These are phyloP conservation scores for Ypsolopha scabrella DNA, from an alignment of 2,888 invertebrate species.

Conservation along the genomic window DNA sequence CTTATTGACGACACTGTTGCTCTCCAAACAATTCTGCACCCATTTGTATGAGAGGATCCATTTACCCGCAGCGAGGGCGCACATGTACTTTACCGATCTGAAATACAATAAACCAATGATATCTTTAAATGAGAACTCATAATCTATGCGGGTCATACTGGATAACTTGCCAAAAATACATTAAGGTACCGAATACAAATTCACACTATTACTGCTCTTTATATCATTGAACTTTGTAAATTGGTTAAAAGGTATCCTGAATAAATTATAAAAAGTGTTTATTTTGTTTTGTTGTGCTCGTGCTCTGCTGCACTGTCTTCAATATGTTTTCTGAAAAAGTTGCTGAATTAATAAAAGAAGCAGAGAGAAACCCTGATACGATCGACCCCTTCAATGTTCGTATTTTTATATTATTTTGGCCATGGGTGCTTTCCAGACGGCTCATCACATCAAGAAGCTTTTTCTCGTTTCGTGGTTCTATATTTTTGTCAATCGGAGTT, in stretches of 20 bases:
- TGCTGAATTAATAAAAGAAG: constrained; percentile 85
- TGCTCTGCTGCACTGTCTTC: no score
- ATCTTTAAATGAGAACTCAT: no score
- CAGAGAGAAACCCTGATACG: constrained; percentile 79
- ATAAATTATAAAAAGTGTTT: no score
- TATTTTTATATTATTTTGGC: constrained; percentile 13
- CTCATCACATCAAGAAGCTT: not conserved
- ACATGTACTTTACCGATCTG: constrained; percentile 68
- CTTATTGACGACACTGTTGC: constrained; percentile 50
- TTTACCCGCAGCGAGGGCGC: constrained; percentile 66
- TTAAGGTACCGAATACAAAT: no score
- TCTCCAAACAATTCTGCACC: constrained; percentile 55
- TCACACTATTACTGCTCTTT: no score
- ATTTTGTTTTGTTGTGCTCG: no score
- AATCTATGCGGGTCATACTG: no score
- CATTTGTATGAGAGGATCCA: constrained; percentile 71
- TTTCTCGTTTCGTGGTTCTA: constrained; percentile 8
- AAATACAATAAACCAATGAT: no score
- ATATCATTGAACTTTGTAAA: no score
- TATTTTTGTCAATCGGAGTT: not conserved
- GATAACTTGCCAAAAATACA: no score
- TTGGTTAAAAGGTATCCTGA: no score
- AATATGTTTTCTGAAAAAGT: constrained; percentile 89
- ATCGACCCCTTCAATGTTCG: constrained; percentile 88
- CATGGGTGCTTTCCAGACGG: not conserved